Evolutionary conservation across 92 coral and sea anemone genomes (phyloP), one percentile per base, ranked within the genome.

Genomic region (Blastomussa wellsi): DNA sequence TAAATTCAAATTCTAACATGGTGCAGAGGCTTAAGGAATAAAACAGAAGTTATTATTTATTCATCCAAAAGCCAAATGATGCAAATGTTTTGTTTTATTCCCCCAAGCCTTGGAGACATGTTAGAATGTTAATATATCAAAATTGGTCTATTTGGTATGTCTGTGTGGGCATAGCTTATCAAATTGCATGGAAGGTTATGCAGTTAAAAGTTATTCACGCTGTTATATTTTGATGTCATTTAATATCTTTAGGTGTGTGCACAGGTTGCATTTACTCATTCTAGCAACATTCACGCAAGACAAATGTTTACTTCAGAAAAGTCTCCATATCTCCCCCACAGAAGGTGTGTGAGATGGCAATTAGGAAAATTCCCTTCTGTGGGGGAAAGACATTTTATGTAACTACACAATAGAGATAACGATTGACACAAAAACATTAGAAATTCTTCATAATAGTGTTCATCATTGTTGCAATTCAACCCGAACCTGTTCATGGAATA

Each of bases 401-500:
- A n/a, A n/a, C n/a, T n/a, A n/a, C n/a, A n/a, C n/a, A n/a, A 17
- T 35, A 8, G 49, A 28, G 29, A 10, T 37, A 33, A 70, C 1
- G 48, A 70, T 19, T 19, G 15, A 37, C 24, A 33, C 19, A 49
- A 24, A 70, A 19, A 29, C 65, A 29, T 19, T 28, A 7, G 35
- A 37, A 33, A 51, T 77, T 76, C 62, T 17, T 49, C 59, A n/a
- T 76, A 47, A 51, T 8, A 37, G 22, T 35, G 37, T 67, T 55
- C 39, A 44, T 31, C 41, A 42, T 31, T 48, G 84, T 80, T 80
- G 32, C 32, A 17, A 29, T 22, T n/a, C 38, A 49, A 35, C 49
- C 29, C 2, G 75, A 44, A 67, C 31, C 11, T 67, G 32, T 33
- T 68, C 49, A 22, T 67, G 76, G 76, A 80, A 68, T 67, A 80